A percentile compares a stretch with the other conserved stretches of the same genome.
These are phyloP conservation scores for Butastur rufipennis DNA, from an alignment of 2,113 vertebrate genomes.

Conservation along the genomic window DNA sequence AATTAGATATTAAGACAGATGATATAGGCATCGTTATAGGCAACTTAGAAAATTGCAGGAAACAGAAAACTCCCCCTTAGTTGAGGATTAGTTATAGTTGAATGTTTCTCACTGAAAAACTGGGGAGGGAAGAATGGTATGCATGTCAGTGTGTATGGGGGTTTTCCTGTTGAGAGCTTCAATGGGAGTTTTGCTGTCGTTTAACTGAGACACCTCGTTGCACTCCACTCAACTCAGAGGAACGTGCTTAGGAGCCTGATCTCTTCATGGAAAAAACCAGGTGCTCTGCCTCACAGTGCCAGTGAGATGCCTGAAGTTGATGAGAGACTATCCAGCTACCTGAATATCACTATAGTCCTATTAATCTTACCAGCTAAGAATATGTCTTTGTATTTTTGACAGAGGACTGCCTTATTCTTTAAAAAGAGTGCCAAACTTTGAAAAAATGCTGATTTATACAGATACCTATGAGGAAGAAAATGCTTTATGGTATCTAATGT, in stretches of 20 bases:
- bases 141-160: accelerated
- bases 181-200: not conserved
- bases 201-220: accelerated
- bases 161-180: not conserved
- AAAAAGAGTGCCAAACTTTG: not conserved
- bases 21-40: not conserved
- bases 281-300: not conserved
- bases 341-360: not conserved
- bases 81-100: not conserved
- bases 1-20: not conserved
- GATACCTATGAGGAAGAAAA: not conserved
- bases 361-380: not conserved
- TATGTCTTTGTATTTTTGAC: not conserved
- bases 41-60: not conserved
- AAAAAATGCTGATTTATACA: not conserved
- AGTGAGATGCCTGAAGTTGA: not conserved
- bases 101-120: not conserved
- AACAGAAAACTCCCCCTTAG: not conserved
- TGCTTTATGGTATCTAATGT: not conserved
- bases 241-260: not conserved
- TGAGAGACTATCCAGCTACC: not conserved
- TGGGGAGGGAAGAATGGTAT: accelerated
- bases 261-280: not conserved
- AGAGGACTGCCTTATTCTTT: not conserved
- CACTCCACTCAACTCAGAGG: not conserved